Percentiles rank a stretch among this genome's conserved stretches.
Evolutionary conservation across 2,888 invertebrate species (phyloP).

Genomic region (Terebella lapidaria): DNA sequence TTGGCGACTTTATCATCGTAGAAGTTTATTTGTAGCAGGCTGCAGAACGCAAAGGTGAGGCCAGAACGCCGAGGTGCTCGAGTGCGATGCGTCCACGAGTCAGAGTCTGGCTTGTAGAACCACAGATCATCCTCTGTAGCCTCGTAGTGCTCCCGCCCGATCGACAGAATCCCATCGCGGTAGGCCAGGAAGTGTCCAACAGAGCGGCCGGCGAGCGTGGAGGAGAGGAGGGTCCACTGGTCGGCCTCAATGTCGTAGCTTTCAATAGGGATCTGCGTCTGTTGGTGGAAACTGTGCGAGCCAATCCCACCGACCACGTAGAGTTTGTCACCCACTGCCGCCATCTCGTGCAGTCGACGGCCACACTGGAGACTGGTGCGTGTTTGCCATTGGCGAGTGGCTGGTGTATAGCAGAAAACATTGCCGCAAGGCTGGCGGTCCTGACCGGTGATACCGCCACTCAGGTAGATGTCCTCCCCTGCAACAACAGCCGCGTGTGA

Average conservation of each 20-base stretch:
- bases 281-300: slow-evolving; percentile 40
- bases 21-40: slow-evolving; percentile 42
- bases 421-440: slow-evolving; percentile 41
- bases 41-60: slow-evolving; percentile 41
- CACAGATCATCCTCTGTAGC: slow-evolving; percentile 52
- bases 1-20: slow-evolving; percentile 40
- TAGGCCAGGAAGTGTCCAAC: slow-evolving; percentile 48
- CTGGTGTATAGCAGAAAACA: slow-evolving; percentile 40
- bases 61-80: slow-evolving; percentile 46
- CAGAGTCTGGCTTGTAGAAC: slow-evolving; percentile 38
- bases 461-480: slow-evolving; percentile 41
- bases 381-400: slow-evolving; percentile 35
- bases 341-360: slow-evolving; percentile 49
- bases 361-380: slow-evolving; percentile 46
- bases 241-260: slow-evolving; percentile 37
- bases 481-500: slow-evolving; percentile 40
- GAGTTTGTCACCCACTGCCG: slow-evolving; percentile 33
- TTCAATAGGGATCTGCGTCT: slow-evolving; percentile 50
- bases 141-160: slow-evolving; percentile 48
- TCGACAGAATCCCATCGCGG: slow-evolving; percentile 40
- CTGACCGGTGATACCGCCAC: slow-evolving; percentile 44
- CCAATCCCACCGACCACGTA: slow-evolving; percentile 49
- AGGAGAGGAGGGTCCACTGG: slow-evolving; percentile 49
- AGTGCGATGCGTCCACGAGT: slow-evolving; percentile 42
- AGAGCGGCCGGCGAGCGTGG: slow-evolving; percentile 48